Conservation (phyloP, 1,140 invertebrate genomes). For the Pararge aegeria region DNA sequence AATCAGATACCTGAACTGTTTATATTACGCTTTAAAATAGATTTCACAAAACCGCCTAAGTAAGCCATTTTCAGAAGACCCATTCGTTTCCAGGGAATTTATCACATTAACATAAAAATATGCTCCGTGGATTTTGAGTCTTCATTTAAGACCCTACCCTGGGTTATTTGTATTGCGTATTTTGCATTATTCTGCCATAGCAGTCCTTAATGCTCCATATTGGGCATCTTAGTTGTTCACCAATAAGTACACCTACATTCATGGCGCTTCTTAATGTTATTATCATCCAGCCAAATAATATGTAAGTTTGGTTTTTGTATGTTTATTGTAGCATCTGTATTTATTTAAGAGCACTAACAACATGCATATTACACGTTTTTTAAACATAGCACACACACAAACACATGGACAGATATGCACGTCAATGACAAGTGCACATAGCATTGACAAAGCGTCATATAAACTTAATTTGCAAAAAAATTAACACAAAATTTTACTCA, state of each 20-base stretch:
- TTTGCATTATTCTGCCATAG: neutral
- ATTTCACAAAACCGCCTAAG: neutral
- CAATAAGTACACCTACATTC: neutral
- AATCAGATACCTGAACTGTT: too few species aligned
- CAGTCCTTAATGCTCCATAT: neutral
- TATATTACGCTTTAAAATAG: neutral
- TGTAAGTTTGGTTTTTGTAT: too few species aligned
- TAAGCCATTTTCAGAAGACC: neutral
- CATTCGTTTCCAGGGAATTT: neutral
- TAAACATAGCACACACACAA: too few species aligned
- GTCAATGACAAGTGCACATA: too few species aligned
- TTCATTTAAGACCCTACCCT: neutral
- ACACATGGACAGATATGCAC: too few species aligned
- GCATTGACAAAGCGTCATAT: too few species aligned
- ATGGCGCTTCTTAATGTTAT: neutral
- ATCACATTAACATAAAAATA: neutral
- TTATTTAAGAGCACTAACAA: too few species aligned
- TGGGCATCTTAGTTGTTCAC: neutral
- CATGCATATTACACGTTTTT: too few species aligned
- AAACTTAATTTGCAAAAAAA: too few species aligned
- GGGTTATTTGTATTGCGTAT: neutral
- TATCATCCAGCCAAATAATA: too few species aligned
- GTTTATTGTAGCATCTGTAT: too few species aligned
- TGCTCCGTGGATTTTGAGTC: neutral
- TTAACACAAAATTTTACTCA: too few species aligned